phyloP scores from a whole-genome alignment of 1,140 invertebrate species.

The Papilio dardanus region DNA sequence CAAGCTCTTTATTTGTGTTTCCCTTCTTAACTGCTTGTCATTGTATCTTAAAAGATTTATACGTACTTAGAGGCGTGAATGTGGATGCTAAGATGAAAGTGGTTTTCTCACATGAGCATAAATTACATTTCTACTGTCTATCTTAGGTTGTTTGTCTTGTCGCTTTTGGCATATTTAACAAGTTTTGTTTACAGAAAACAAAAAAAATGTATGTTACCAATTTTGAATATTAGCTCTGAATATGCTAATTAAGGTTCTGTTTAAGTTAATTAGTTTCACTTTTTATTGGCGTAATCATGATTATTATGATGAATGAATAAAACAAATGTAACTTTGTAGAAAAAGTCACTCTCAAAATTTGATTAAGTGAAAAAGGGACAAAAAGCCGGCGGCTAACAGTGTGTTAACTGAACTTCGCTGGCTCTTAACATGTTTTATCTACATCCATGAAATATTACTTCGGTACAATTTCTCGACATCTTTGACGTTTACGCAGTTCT shows the following conservation, averaged over 20 bases:
- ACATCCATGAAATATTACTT: conserved; percentile 4
- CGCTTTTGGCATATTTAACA: no score
- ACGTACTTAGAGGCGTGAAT: background rate
- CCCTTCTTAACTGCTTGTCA: conserved; percentile 1
- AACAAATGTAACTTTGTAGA: background rate
- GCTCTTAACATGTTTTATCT: background rate
- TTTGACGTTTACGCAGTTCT: background rate
- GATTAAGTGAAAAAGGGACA: conserved; percentile 7
- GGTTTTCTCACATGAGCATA: background rate
- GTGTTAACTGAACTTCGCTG: background rate
- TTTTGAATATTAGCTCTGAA: background rate
- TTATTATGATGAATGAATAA: background rate
- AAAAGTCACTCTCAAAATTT: background rate
- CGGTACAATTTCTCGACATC: background rate
- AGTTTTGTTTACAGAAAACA: background rate
- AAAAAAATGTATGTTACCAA: background rate
- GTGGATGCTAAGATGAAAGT: background rate
- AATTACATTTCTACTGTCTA: background rate
- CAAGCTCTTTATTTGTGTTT: conserved; percentile 10
- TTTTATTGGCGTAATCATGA: background rate
- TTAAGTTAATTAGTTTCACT: background rate
- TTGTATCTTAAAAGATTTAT: conserved; percentile 8
- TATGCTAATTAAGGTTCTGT: background rate
- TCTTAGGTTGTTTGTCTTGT: background rate
- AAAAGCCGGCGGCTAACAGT: background rate